A percentile compares a stretch with the other conserved stretches of the same genome.
phyloP scores from a whole-genome alignment of 2,113 vertebrate species.

The Bubo bubo region DNA sequence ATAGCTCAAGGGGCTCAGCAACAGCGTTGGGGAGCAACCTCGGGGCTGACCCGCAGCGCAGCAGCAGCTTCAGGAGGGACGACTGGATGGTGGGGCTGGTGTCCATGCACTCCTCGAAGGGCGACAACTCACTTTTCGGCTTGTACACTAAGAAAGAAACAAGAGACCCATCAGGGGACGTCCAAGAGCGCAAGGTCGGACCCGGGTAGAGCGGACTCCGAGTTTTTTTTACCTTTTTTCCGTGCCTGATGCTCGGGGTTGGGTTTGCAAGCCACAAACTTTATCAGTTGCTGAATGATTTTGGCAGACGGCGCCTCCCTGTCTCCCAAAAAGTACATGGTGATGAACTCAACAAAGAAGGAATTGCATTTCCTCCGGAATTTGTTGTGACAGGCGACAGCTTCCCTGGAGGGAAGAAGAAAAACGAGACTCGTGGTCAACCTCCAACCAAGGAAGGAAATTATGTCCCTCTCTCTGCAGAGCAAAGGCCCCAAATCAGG shows the following conservation, averaged over 20 bases:
- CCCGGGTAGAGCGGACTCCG: no score
- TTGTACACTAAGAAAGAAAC: background rate
- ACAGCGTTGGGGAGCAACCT: no score
- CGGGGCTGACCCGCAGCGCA: background rate
- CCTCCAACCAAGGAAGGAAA: background rate
- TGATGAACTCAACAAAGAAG: background rate
- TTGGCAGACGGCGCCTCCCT: background rate
- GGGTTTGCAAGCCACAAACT: background rate
- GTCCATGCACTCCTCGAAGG: background rate
- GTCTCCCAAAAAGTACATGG: background rate
- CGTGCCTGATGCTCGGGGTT: background rate
- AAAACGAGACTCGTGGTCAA: background rate
- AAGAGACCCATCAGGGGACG: background rate
- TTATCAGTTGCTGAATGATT: background rate
- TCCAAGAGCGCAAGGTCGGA: background rate
- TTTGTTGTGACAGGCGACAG: background rate
- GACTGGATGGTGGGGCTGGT: background rate
- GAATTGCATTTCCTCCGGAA: conserved; percentile 5
- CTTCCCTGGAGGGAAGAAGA: background rate
- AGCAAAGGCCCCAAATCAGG: no score
- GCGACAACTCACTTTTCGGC: background rate
- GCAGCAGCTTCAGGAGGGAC: background rate
- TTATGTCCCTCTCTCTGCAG: background rate
- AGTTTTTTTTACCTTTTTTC: background rate
- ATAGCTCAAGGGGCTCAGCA: background rate